Percentiles rank a stretch among this genome's conserved stretches.
Conservation (phyloP, 2,888 invertebrate species). For the Drosophila meridiana region DNA sequence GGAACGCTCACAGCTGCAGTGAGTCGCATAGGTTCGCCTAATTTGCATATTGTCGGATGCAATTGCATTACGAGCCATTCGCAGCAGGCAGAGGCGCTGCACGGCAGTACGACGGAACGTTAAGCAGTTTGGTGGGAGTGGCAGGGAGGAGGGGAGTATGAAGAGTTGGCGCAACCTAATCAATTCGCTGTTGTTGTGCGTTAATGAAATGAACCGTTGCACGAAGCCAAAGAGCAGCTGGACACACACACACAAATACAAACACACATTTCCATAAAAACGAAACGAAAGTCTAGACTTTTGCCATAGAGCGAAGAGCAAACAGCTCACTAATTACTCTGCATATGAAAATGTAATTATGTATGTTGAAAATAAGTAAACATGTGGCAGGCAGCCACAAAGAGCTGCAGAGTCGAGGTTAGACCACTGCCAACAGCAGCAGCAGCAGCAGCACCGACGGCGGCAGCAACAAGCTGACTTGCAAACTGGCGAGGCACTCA, state of each 20-base stretch:
- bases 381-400: conserved; percentile 57
- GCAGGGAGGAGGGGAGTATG: too few relatives aligned
- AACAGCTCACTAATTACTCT: conserved; percentile 51
- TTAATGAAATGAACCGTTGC: conserved; percentile 47
- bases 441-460: neutral
- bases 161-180: conserved; percentile 41
- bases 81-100: neutral
- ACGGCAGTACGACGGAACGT: neutral
- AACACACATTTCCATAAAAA: conserved; percentile 25
- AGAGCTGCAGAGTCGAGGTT: conserved; percentile 47
- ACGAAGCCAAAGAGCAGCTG: conserved; percentile 15
- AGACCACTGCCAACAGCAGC: conserved; percentile 46
- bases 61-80: conserved; percentile 56
- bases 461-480: conserved; percentile 13
- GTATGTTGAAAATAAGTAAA: conserved; percentile 52
- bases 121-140: neutral
- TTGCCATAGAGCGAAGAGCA: conserved; percentile 17
- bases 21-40: conserved; percentile 63
- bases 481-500: conserved; percentile 1
- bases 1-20: conserved; percentile 60
- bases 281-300: conserved; percentile 42
- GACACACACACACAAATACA: neutral
- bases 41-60: conserved; percentile 71
- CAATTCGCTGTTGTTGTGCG: conserved; percentile 65
- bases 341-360: conserved; percentile 64